phyloP scores from a whole-genome alignment of 2,113 vertebrate genomes.

The Terrapene triunguis region DNA sequence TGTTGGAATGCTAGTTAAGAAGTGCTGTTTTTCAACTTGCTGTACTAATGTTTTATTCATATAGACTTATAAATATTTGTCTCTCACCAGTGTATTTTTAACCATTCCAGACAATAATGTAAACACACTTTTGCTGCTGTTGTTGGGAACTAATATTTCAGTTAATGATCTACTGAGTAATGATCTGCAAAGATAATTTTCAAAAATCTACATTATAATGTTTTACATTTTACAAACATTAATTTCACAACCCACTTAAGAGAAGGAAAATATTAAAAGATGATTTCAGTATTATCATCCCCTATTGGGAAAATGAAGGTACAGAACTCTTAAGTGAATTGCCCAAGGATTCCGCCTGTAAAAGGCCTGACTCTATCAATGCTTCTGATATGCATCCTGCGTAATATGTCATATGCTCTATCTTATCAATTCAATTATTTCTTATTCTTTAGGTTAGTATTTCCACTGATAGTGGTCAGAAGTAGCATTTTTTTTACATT shows the following conservation, averaged over 20 bases:
- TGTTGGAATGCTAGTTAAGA: not conserved
- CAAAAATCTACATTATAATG: accelerated
- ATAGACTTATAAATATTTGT: not conserved
- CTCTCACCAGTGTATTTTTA: not conserved
- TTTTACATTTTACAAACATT: not conserved
- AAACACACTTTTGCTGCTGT: accelerated
- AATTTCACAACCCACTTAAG: accelerated
- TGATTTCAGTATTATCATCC: not conserved
- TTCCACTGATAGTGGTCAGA: conserved; percentile 25
- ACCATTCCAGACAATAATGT: not conserved
- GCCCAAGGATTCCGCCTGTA: too few species aligned
- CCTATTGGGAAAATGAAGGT: not conserved
- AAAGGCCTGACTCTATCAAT: not conserved
- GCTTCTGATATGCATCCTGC: not conserved
- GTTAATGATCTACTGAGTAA: accelerated
- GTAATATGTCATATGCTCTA: not conserved
- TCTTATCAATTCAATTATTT: conserved; percentile 44
- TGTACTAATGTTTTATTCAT: not conserved
- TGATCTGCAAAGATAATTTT: accelerated
- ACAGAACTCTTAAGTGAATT: not conserved
- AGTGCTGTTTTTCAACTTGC: not conserved
- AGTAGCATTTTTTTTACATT: conserved; percentile 61
- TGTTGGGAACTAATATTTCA: not conserved
- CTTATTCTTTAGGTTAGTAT: conserved; percentile 55
- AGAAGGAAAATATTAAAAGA: accelerated